Evolutionary conservation across 2,888 invertebrate species (phyloP).

Genomic region (Dioctria rufipes): DNA sequence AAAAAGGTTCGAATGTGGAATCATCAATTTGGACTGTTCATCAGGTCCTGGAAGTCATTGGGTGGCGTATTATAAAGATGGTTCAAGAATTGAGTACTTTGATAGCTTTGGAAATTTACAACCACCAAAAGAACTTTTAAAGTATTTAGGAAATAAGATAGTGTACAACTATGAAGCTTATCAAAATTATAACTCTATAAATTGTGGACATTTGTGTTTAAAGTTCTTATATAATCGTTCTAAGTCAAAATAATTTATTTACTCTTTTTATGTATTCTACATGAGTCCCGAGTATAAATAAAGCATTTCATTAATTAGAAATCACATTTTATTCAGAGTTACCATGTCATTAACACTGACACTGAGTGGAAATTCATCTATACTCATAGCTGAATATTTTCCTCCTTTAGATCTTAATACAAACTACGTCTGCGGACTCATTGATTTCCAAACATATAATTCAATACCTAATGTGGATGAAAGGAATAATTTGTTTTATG

Average conservation of each 20-base stretch:
- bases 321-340: slow-evolving; percentile 7
- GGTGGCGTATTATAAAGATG: slow-evolving; percentile 58
- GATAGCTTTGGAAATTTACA: slow-evolving; percentile 67
- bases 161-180: too few species aligned
- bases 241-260: too few species aligned
- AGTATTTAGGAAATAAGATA: too few species aligned
- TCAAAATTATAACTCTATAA: too few species aligned
- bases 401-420: too few species aligned
- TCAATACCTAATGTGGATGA: too few species aligned
- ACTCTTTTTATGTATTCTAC: too few species aligned
- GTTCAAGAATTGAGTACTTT: slow-evolving; percentile 64
- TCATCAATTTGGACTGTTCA: slow-evolving; percentile 62
- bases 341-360: slow-evolving; percentile 62
- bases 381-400: too few species aligned
- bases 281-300: too few species aligned
- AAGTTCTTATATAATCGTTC: slow-evolving; percentile 60
- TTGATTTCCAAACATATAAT: too few species aligned
- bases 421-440: too few species aligned
- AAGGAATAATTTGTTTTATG: too few species aligned
- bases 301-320: background rate
- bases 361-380: slow-evolving; percentile 60
- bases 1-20: slow-evolving; percentile 53
- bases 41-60: slow-evolving; percentile 65
- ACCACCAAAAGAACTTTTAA: slow-evolving; percentile 59
- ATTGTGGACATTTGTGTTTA: slow-evolving; percentile 62